Evolutionary conservation across 1,140 invertebrate genomes (phyloP).

Genomic region (Polyergus mexicanus): DNA sequence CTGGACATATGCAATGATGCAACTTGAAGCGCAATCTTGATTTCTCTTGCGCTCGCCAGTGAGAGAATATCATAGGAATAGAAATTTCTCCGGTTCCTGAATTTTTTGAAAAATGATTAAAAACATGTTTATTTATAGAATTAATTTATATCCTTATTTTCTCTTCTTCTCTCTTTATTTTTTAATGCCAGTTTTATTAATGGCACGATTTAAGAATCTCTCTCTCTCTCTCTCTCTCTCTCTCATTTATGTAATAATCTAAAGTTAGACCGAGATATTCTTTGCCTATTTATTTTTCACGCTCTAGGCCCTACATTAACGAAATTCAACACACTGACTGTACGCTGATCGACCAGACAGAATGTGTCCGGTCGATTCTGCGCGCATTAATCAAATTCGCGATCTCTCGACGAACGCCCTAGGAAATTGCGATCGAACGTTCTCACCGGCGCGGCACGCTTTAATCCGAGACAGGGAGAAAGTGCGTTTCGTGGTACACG

Average conservation of each 20-base stretch:
- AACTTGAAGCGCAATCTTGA: conserved; percentile 4
- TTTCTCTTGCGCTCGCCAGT: neutral
- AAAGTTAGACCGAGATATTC: neutral
- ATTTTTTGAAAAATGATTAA: neutral
- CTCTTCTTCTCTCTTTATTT: neutral
- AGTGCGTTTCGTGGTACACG: conserved; percentile 66
- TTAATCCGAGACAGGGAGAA: conserved; percentile 66
- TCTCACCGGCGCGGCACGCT: conserved; percentile 58
- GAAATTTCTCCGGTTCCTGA: too few species aligned
- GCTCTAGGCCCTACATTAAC: neutral
- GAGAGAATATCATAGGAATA: neutral
- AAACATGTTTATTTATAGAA: neutral
- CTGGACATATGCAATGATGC: conserved; percentile 8
- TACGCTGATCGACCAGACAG: neutral
- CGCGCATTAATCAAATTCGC: conserved; percentile 57
- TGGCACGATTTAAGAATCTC: neutral
- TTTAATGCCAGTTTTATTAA: neutral
- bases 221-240: too few species aligned
- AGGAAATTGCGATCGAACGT: conserved; percentile 62
- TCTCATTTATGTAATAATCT: conserved; percentile 5
- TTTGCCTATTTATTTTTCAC: neutral
- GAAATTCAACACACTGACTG: conserved; percentile 15
- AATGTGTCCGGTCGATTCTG: neutral
- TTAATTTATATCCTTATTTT: neutral
- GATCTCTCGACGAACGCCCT: conserved; percentile 54